Percentiles rank a stretch among this genome's conserved stretches.
phyloP scores from a whole-genome alignment of 2,888 invertebrate species.

The Ephialtes manifestator region DNA sequence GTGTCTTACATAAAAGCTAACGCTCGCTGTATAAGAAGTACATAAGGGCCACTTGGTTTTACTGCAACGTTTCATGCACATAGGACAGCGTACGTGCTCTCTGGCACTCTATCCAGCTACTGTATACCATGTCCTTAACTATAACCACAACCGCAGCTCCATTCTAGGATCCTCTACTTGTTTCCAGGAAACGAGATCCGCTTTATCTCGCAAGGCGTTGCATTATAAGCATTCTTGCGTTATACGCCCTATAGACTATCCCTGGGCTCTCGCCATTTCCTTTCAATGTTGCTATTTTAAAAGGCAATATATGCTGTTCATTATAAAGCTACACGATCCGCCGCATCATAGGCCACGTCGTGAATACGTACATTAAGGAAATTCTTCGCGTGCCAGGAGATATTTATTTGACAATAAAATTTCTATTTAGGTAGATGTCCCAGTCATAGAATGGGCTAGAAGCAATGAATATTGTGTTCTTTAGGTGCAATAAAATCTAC shows the following conservation, averaged over 20 bases:
- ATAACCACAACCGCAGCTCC: slow-evolving; percentile 13
- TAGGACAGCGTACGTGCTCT: slow-evolving; percentile 53
- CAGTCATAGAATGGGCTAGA: neutral
- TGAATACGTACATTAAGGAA: slow-evolving; percentile 6
- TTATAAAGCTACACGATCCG: slow-evolving; percentile 8
- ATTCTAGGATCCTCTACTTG: slow-evolving; percentile 28
- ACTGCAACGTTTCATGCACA: slow-evolving; percentile 45
- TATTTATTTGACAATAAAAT: slow-evolving; percentile 57
- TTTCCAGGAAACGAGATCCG: slow-evolving; percentile 64
- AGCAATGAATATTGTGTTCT: neutral
- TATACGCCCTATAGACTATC: slow-evolving; percentile 7
- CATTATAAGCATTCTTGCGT: slow-evolving; percentile 41
- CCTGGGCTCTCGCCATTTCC: slow-evolving; percentile 12
- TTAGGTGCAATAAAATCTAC: neutral
- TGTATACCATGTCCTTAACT: slow-evolving; percentile 3
- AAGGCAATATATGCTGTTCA: slow-evolving; percentile 12
- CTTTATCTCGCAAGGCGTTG: slow-evolving; percentile 57
- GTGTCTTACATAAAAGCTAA: slow-evolving; percentile 48
- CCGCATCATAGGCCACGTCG: neutral
- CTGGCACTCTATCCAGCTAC: slow-evolving; percentile 37
- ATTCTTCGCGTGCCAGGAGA: slow-evolving; percentile 30
- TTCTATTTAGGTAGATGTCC: neutral
- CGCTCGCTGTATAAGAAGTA: slow-evolving; percentile 41
- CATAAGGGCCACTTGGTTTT: slow-evolving; percentile 47
- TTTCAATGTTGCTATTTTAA: slow-evolving; percentile 42